These are phyloP conservation scores for Mamestra brassicae DNA, from an alignment of 2,888 invertebrate species.

Conservation along the genomic window DNA sequence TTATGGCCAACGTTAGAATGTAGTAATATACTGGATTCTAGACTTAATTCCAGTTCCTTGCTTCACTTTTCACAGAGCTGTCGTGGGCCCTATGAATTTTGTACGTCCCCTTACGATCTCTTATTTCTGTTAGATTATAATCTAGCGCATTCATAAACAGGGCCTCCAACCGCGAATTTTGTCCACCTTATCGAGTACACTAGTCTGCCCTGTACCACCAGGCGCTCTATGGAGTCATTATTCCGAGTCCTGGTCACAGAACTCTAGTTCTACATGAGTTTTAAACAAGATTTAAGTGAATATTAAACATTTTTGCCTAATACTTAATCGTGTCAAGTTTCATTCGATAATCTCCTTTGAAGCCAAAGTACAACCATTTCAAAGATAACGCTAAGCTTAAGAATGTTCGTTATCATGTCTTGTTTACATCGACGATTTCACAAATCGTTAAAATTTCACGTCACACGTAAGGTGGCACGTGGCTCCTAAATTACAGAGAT, in stretches of 20 bases:
- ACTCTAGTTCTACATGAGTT: not conserved
- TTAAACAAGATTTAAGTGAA: too few relatives aligned
- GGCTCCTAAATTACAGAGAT: constrained; percentile 52
- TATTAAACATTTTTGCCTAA: not conserved
- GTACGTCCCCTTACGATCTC: too few relatives aligned
- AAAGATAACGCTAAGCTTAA: constrained; percentile 40
- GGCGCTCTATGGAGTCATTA: too few relatives aligned
- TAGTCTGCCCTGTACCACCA: too few relatives aligned
- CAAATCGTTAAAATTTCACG: constrained; percentile 61
- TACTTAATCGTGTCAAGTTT: constrained; percentile 11
- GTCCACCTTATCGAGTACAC: too few relatives aligned
- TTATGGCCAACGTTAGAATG: not conserved
- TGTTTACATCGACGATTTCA: constrained; percentile 42
- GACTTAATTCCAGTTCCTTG: too few relatives aligned
- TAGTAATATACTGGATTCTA: not conserved
- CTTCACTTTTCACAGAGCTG: too few relatives aligned
- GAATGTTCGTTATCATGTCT: constrained; percentile 34
- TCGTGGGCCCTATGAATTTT: too few relatives aligned
- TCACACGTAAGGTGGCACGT: constrained; percentile 37
- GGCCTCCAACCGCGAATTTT: too few relatives aligned
- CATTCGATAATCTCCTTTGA: constrained; percentile 27
- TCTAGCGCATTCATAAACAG: too few relatives aligned
- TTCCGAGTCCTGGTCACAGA: too few relatives aligned
- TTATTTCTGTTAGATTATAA: too few relatives aligned
- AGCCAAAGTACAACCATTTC: constrained; percentile 27